phyloP scores from a whole-genome alignment of 35 echinoderm and acorn worm genomes.

The Hemicentrotus pulcherrimus region DNA sequence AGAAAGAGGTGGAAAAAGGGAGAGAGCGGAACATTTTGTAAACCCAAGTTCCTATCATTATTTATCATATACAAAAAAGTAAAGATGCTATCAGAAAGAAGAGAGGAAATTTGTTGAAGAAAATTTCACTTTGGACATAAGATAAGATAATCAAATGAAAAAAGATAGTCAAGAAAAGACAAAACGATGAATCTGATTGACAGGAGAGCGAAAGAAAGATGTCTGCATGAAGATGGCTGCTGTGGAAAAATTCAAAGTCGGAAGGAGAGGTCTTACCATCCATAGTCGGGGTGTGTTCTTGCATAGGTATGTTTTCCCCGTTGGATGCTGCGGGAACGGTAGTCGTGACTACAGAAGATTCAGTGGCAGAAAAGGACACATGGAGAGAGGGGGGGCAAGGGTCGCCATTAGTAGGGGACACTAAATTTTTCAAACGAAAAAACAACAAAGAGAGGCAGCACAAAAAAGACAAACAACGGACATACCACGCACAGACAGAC shows the following conservation, averaged over 20 bases:
- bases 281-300: slow-evolving; percentile 36
- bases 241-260: background rate
- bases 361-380: slow-evolving; percentile 41
- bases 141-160: too few relatives aligned
- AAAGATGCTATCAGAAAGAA: background rate
- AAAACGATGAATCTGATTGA: background rate
- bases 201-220: background rate
- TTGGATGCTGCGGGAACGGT: slow-evolving; percentile 25
- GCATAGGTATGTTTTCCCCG: slow-evolving; percentile 53
- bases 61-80: background rate
- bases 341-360: slow-evolving; percentile 52
- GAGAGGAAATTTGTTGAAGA: too few relatives aligned
- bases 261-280: slow-evolving; percentile 38
- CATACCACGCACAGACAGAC: slow-evolving; percentile 34
- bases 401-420: slow-evolving; percentile 52
- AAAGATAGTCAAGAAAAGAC: too few relatives aligned
- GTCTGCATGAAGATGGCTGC: background rate
- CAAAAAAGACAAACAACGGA: background rate
- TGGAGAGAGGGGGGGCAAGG: slow-evolving; percentile 49
- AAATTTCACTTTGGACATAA: too few relatives aligned
- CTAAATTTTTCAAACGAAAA: slow-evolving; percentile 38
- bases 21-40: background rate
- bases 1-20: too few relatives aligned
- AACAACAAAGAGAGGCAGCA: slow-evolving; percentile 16
- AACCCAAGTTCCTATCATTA: background rate